Evolutionary conservation across 2,797 vertebrate genomes (phyloP), one percentile per base, ranked within the genome.

Genomic region (Macrochelys suwanniensis): DNA sequence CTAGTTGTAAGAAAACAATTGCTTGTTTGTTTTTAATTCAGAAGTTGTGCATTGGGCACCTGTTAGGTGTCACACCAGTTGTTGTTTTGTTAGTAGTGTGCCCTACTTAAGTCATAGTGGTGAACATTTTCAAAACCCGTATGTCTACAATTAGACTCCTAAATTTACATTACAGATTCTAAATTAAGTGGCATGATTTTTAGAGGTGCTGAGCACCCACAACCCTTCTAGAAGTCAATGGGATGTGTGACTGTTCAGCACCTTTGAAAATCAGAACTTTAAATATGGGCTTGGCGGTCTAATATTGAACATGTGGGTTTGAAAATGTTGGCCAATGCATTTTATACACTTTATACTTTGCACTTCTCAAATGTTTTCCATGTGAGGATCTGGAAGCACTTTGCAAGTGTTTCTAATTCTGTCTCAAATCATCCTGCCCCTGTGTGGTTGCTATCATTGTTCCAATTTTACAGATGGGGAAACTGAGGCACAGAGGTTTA

Each of bases 1-100:
- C 15, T 85, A 47, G 50, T 21, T 95, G 82, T 74, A 89, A 88
- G 76, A 92, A 95, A 96, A 93, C 54, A 85, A 86, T 76, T 16
- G 1, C 59, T 92, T 97, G 31, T 25, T 53, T 42, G 26, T 94
- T 86, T 81, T 71, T 92, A 82, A 79, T 80, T 95, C 82, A 33
- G 47, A 28, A 12, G 5, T 89, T 93, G 88, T 84, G 61, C 68
- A 80, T 79, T 71, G 50, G 0, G 2, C 11, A 68, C 26, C 79
- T 92, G 19, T 82, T 85, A 87, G 77, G 80, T 50, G 53, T 89
- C 47, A 80, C 68, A 57, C 1, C 0, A 79, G 53, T 31, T 68
- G 8, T 33, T 81, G 17, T 7, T 78, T 74, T 85, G 49, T 21
- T 25, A 0, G 2, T 0, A 42, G 26, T 81, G 65, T 92, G 93